Evolutionary conservation across 92 coral and sea anemone genomes (phyloP), one percentile per base, ranked within the genome.

Genomic region (Paramuricea clavata): DNA sequence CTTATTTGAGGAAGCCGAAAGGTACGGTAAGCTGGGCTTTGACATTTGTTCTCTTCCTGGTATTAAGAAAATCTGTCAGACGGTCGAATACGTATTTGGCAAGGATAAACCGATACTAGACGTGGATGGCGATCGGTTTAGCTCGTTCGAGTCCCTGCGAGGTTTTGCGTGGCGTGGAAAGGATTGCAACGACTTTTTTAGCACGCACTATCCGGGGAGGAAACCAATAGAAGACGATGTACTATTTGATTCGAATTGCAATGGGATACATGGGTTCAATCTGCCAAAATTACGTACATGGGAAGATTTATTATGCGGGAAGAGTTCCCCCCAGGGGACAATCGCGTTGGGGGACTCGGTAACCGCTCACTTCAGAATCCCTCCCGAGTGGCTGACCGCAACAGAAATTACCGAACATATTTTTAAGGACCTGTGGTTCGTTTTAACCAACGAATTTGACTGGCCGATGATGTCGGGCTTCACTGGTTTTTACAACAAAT

Each of bases 381-480:
- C 99, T 34, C 97, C 99, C 33, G 94, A 91, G 44, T 97, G 99
- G 99, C 87, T 97, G 54, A 97, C 95, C 15, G 91, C 98, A 47
- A 90, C 91, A 32, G 89, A 87, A 78, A 49, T 94, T 5, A 78
- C 90, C 47, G 76, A 71, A 44, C 33, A 84, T 34, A 94, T 93
- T 69, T 97, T 97, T 77, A 71, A 84, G 13, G 47, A 97, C 80
- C 85, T 88, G n/a, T 88, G 81, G 56, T 97, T 97, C 64, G 92
- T 93, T 19, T 87, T 94, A 10, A 92, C 84, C 28, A 97, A 97
- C 93, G 99, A 97, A 68, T 54, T 93, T 64, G 99, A 94, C 56
- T 97, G 99, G 99, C 99, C 99, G 16, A 98, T 93, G 91, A 47
- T 97, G 57, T 97, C 99, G 1, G 71, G 89, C 10, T 97, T 82